phyloP scores from a whole-genome alignment of 1,140 invertebrate species.

The Hetaerina americana region DNA sequence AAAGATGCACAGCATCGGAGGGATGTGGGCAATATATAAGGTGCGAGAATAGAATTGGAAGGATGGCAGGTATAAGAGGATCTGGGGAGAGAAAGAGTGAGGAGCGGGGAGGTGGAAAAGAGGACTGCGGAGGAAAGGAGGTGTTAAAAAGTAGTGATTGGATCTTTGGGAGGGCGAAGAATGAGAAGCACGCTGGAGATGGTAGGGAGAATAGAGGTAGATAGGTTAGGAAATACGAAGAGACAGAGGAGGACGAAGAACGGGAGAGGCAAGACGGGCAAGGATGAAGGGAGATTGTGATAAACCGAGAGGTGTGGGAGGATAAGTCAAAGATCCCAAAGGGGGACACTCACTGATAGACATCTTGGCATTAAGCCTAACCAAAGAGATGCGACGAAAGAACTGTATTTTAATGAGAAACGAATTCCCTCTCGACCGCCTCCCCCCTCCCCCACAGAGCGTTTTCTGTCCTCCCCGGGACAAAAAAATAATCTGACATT shows the following conservation, averaged over 20 bases:
- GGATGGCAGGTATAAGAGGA: no score
- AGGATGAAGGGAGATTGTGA: neutral
- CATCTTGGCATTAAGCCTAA: neutral
- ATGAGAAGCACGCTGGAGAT: no score
- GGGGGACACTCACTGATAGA: neutral
- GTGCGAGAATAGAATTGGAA: no score
- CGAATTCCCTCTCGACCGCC: neutral
- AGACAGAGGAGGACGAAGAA: neutral
- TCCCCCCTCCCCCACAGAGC: no score
- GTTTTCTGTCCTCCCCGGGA: neutral
- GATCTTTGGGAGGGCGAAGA: no score
- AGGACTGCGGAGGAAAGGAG: no score
- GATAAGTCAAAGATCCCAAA: neutral
- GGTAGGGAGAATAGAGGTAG: no score
- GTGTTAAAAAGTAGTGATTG: no score
- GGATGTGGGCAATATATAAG: no score
- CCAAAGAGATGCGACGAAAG: neutral
- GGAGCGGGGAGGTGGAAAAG: no score
- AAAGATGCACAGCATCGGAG: no score
- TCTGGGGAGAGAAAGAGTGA: no score
- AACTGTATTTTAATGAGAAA: constrained; percentile 1
- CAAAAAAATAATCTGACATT: neutral
- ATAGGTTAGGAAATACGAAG: neutral
- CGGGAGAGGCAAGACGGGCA: neutral
- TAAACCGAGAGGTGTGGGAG: neutral